These are phyloP conservation scores for Alosa alosa DNA, from an alignment of 2,113 vertebrate species.

Conservation along the genomic window DNA sequence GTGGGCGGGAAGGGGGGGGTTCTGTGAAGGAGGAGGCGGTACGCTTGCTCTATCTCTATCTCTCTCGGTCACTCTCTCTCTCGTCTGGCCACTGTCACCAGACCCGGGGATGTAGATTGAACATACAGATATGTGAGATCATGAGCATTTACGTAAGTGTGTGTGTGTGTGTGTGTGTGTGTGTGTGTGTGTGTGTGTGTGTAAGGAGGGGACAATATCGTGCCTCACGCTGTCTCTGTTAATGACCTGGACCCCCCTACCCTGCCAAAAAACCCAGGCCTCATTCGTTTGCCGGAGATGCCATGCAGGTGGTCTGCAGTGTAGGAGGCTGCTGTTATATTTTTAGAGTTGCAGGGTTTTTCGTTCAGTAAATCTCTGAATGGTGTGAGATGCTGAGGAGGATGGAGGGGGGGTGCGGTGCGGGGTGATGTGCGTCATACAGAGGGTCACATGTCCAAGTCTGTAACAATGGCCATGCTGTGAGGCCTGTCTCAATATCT, in stretches of 20 bases:
- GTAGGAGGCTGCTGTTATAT: background rate
- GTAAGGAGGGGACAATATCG: too few relatives aligned
- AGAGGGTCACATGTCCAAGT: slow-evolving; percentile 6
- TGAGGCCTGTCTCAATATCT: background rate
- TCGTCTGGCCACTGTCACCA: slow-evolving; percentile 10
- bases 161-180: background rate
- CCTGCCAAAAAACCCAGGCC: too few relatives aligned
- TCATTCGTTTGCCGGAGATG: background rate
- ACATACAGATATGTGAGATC: slow-evolving; percentile 5
- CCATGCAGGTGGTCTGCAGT: background rate
- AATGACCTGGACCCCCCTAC: too few relatives aligned
- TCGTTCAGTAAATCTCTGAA: slow-evolving; percentile 30
- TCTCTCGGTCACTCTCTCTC: background rate
- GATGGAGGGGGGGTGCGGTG: slow-evolving; percentile 29
- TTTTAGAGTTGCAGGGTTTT: background rate
- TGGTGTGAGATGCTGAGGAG: slow-evolving; percentile 27
- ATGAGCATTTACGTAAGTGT: background rate
- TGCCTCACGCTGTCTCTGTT: too few relatives aligned
- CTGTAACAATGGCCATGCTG: slow-evolving; percentile 13
- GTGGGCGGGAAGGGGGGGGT: background rate
- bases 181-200: background rate
- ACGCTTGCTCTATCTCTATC: background rate
- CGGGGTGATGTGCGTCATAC: slow-evolving; percentile 7
- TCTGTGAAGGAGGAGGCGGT: background rate
- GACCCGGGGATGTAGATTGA: slow-evolving; percentile 9